Conservation (phyloP, 2,113 vertebrate genomes). For the Psophia crepitans region DNA sequence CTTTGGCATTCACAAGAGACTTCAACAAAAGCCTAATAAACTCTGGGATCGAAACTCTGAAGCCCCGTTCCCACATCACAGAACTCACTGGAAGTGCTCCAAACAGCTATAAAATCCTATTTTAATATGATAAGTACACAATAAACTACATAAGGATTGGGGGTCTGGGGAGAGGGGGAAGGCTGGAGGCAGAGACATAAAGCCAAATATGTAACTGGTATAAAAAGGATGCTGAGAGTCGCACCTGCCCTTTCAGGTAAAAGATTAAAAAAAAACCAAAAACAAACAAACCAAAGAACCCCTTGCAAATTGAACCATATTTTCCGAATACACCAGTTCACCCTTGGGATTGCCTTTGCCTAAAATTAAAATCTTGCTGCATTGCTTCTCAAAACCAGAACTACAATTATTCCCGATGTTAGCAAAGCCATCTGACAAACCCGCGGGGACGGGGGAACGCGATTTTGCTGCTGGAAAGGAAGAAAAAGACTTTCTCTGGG, state of each 20-base stretch:
- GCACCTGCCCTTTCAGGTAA: background rate
- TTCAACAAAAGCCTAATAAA: background rate
- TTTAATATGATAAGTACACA: background rate
- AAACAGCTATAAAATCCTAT: background rate
- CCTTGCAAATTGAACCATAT: background rate
- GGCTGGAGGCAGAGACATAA: background rate
- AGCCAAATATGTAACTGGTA: background rate
- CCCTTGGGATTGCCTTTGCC: rapidly evolving
- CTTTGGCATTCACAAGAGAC: background rate
- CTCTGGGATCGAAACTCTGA: background rate
- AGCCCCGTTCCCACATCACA: background rate
- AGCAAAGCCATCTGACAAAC: constrained; percentile 1
- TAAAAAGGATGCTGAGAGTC: background rate
- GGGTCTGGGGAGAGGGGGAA: background rate
- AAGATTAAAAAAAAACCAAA: background rate
- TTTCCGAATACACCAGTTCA: background rate
- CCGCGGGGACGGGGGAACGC: background rate
- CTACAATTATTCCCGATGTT: background rate
- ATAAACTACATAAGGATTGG: background rate
- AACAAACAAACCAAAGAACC: background rate
- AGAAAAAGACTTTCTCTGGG: constrained; percentile 8
- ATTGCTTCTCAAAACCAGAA: background rate
- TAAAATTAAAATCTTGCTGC: background rate
- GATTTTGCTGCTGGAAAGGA: background rate
- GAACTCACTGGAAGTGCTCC: background rate